A percentile compares a stretch with the other conserved stretches of the same genome.
These are phyloP conservation scores for Mungos mungo DNA, from an alignment of 2,113 vertebrate species.

Conservation along the genomic window DNA sequence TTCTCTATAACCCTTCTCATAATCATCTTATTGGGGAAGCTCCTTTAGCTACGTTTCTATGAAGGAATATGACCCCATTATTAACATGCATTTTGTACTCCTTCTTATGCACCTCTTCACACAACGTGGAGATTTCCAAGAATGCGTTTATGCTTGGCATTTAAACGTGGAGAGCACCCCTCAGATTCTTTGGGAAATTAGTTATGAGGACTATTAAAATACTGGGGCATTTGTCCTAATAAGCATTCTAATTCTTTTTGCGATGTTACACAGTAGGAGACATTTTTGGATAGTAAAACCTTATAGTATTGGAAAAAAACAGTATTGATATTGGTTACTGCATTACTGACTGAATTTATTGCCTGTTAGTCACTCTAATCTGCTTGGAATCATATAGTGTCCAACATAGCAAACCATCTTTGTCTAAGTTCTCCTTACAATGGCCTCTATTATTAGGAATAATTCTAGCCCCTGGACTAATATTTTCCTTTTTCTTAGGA, in stretches of 20 bases:
- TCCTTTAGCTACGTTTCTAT: not conserved
- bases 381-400: not conserved
- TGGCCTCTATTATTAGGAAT: not conserved
- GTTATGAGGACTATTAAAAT: not conserved
- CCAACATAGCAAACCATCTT: not conserved
- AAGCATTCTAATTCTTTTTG: not conserved
- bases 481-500: not conserved
- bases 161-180: not conserved
- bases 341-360: not conserved
- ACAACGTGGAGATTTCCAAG: not conserved
- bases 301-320: not conserved
- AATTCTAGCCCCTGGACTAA: not conserved
- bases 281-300: not conserved
- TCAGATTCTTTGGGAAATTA: not conserved
- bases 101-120: not conserved
- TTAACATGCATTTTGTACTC: not conserved
- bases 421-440: not conserved
- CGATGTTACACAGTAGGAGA: not conserved
- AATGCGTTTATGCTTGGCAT: not conserved
- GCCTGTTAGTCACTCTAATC: not conserved
- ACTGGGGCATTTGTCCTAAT: not conserved
- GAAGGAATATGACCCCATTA: not conserved
- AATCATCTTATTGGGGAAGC: not conserved
- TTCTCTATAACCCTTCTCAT: not conserved
- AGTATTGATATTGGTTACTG: not conserved